Evolutionary conservation across 2,113 vertebrate genomes (phyloP).

Genomic region (Pangasianodon gigas): DNA sequence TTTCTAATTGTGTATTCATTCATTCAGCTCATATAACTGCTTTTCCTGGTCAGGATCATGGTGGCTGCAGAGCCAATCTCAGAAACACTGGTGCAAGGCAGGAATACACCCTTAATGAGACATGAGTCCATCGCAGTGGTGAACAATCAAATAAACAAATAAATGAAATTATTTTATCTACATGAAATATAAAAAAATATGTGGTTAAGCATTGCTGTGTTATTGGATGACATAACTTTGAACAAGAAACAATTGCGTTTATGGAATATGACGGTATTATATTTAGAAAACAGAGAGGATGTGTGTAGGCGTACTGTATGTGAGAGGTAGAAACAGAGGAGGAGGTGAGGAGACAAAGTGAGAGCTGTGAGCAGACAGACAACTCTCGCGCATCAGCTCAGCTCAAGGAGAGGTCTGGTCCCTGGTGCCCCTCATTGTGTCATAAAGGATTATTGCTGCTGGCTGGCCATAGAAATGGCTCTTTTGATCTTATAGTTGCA

Average conservation of each 20-base stretch:
- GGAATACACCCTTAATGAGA: not conserved
- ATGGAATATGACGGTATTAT: not conserved
- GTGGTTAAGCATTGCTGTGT: not conserved
- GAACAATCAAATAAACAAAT: not conserved
- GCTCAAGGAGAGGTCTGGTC: slow-evolving; percentile 61
- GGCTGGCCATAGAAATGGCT: slow-evolving; percentile 65
- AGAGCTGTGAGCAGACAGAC: slow-evolving; percentile 5
- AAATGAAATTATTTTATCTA: not conserved
- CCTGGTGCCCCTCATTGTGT: slow-evolving; percentile 67
- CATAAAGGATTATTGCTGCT: slow-evolving; percentile 74
- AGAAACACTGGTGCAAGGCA: not conserved
- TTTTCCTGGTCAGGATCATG: not conserved
- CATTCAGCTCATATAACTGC: not conserved
- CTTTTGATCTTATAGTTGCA: slow-evolving; percentile 69
- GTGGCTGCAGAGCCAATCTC: not conserved
- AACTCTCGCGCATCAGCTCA: slow-evolving; percentile 34
- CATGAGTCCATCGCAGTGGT: not conserved
- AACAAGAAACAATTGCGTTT: not conserved
- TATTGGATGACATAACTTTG: not conserved
- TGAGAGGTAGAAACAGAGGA: slow-evolving; percentile 22
- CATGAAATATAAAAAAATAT: not conserved
- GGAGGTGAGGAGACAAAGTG: not conserved
- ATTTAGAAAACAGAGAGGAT: not conserved
- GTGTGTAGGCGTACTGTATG: not conserved
- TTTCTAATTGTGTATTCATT: not conserved